Evolutionary conservation across 2,113 vertebrate species (phyloP).

Genomic region (Peromyscus californicus): DNA sequence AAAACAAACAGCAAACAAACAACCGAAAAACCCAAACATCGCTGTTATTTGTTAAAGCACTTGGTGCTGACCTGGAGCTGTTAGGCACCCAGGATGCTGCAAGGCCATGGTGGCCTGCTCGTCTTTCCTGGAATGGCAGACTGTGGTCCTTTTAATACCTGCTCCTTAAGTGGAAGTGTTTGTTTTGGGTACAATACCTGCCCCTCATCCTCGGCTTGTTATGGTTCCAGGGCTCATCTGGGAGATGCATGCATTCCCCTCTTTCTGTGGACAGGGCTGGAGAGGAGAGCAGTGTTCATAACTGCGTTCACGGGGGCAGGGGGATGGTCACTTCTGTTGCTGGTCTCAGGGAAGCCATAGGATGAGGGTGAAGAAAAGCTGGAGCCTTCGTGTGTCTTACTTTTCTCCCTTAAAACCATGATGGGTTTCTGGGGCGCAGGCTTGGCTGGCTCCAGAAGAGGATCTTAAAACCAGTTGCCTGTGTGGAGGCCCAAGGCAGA

Average conservation of each 20-base stretch:
- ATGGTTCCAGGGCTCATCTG: accelerated
- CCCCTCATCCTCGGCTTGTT: accelerated
- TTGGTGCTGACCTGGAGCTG: accelerated
- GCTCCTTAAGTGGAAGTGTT: accelerated
- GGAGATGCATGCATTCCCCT: accelerated
- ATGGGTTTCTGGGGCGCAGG: not conserved
- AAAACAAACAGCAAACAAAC: not conserved
- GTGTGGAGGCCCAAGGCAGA: accelerated
- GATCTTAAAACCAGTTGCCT: accelerated
- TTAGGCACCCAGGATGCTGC: accelerated
- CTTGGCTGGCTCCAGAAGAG: not conserved
- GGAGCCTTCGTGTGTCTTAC: slow-evolving; percentile 51
- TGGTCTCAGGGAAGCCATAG: slow-evolving; percentile 78
- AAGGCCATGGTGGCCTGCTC: accelerated
- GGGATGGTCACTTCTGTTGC: not conserved
- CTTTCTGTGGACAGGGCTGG: not conserved
- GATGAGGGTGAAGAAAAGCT: slow-evolving; percentile 65
- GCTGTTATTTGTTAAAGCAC: not conserved
- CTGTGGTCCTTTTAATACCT: accelerated
- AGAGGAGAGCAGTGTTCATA: not conserved
- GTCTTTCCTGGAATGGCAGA: not conserved
- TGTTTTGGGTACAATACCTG: not conserved
- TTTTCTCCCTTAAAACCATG: not conserved
- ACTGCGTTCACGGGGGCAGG: not conserved
- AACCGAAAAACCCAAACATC: not conserved